phyloP scores from a whole-genome alignment of 2,888 invertebrate genomes.

The Idaea dimidiata region DNA sequence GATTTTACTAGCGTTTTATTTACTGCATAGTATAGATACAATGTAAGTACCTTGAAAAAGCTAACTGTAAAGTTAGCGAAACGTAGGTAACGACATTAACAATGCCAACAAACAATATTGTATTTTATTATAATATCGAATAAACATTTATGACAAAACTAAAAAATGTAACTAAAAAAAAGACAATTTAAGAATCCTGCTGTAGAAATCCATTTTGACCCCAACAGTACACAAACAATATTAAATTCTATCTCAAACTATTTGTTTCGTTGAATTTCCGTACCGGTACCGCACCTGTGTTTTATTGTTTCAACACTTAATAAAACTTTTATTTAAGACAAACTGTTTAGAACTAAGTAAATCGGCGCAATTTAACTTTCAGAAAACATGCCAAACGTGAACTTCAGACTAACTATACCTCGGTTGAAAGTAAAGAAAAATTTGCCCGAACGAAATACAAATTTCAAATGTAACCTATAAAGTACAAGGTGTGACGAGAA shows the following conservation, averaged over 20 bases:
- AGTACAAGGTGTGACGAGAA: too few relatives aligned
- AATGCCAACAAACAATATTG: too few relatives aligned
- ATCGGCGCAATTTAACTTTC: background rate
- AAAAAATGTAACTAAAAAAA: too few relatives aligned
- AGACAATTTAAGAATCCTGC: too few relatives aligned
- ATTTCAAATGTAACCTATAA: constrained; percentile 8
- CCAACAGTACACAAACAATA: background rate
- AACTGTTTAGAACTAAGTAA: background rate
- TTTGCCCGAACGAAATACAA: background rate
- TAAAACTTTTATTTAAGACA: background rate
- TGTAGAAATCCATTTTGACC: too few relatives aligned
- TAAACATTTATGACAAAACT: too few relatives aligned
- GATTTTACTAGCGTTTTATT: too few relatives aligned
- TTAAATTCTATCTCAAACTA: background rate
- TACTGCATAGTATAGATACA: too few relatives aligned
- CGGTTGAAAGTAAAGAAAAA: background rate
- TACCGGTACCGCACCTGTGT: background rate
- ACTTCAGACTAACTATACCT: background rate
- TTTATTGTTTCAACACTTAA: background rate
- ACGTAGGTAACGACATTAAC: too few relatives aligned
- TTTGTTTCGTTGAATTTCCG: background rate
- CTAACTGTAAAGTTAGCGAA: too few relatives aligned
- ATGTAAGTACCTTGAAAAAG: too few relatives aligned
- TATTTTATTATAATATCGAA: too few relatives aligned
- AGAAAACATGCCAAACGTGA: background rate